These are phyloP conservation scores for Polypterus senegalus DNA, from an alignment of 2,113 vertebrate species.

Conservation along the genomic window DNA sequence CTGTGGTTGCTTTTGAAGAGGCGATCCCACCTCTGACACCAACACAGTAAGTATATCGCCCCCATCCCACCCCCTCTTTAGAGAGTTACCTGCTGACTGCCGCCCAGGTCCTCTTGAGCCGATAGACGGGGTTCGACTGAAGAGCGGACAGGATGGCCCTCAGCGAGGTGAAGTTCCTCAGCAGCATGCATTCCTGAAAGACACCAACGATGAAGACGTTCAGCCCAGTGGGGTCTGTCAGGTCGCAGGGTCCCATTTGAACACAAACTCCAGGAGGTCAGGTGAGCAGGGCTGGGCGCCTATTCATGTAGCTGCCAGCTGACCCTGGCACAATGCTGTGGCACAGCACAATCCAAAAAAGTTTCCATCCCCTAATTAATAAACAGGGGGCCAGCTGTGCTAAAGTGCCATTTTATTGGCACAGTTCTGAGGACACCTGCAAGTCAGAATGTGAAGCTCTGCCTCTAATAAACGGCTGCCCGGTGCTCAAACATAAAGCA, in stretches of 20 bases:
- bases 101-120: conserved; percentile 72
- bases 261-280: neutral
- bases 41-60: too few relatives aligned
- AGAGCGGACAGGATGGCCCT: conserved; percentile 72
- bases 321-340: neutral
- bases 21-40: too few relatives aligned
- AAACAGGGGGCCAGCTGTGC: too few relatives aligned
- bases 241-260: neutral
- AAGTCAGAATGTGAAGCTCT: too few relatives aligned
- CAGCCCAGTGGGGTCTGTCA: neutral
- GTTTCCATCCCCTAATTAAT: neutral
- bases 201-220: neutral
- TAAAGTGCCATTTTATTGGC: too few relatives aligned
- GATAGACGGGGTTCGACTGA: conserved; percentile 72
- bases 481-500: too few relatives aligned
- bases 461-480: too few relatives aligned
- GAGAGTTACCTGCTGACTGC: conserved; percentile 58
- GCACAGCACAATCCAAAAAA: neutral
- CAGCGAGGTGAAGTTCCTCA: conserved; percentile 74
- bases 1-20: too few relatives aligned
- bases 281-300: neutral
- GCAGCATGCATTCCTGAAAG: conserved; percentile 53
- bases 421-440: too few relatives aligned
- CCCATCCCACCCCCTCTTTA: neutral
- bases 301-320: neutral